Conservation (phyloP, 1,140 invertebrate genomes). For the Drosophila orosa region DNA sequence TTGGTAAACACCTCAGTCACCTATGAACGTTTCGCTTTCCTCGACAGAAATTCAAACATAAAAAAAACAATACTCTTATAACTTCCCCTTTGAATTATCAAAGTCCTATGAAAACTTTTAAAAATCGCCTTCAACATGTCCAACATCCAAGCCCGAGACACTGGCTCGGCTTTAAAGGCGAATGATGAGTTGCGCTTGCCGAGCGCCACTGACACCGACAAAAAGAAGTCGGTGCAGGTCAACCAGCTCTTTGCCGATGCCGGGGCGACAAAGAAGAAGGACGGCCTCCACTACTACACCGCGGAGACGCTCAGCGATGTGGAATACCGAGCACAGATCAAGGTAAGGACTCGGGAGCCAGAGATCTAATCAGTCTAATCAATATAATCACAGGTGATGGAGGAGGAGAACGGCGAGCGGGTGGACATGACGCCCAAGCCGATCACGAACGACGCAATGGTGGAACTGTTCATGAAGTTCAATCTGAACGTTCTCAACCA, state of each 20-base stretch:
- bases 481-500: conserved; percentile 42
- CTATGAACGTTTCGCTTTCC: neutral
- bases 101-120: neutral
- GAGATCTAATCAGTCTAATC: too few species aligned
- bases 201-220: neutral
- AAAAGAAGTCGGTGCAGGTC: conserved; percentile 58
- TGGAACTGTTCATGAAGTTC: conserved; percentile 46
- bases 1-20: neutral
- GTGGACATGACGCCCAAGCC: conserved; percentile 59
- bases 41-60: neutral
- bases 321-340: conserved; percentile 46
- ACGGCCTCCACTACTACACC: conserved; percentile 28
- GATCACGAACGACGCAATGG: conserved; percentile 2
- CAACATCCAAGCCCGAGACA: neutral
- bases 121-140: conserved; percentile 5
- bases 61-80: neutral
- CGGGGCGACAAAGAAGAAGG: conserved; percentile 16
- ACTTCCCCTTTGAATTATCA: neutral
- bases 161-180: neutral
- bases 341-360: conserved; percentile 11
- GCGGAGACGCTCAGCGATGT: conserved; percentile 38
- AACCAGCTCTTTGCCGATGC: neutral
- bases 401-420: conserved; percentile 28
- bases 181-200: neutral
- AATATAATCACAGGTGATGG: conserved; percentile 31